These are phyloP conservation scores for Sebastes minor DNA, from an alignment of 2,797 vertebrate genomes.

Conservation along the genomic window DNA sequence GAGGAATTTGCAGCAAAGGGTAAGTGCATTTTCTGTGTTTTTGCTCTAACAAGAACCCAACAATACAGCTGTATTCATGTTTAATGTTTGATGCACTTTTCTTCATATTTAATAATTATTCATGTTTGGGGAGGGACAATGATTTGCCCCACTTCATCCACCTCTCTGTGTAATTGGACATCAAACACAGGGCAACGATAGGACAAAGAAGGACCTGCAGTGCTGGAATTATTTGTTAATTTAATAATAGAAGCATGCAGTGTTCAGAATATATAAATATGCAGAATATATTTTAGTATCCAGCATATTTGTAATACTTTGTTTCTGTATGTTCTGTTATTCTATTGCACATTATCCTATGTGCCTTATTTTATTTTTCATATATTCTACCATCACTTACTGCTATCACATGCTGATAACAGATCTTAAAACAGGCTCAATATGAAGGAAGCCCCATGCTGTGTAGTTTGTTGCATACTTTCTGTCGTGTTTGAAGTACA, in stretches of 20 bases:
- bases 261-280: not conserved
- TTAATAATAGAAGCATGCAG: too few species aligned
- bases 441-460: not conserved
- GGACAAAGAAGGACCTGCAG: too few species aligned
- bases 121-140: not conserved
- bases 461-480: not conserved
- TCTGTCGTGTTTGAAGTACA: not conserved
- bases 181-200: not conserved
- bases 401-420: not conserved
- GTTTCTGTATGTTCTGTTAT: not conserved
- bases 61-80: not conserved
- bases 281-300: not conserved
- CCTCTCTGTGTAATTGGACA: not conserved
- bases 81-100: not conserved
- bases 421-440: not conserved
- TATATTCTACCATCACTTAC: not conserved
- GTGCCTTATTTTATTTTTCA: not conserved
- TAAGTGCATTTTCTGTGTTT: slow-evolving; percentile 45
- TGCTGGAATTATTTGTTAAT: not conserved
- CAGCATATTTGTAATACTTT: not conserved
- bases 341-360: not conserved
- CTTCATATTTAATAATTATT: not conserved
- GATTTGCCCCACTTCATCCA: not conserved
- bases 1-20: slow-evolving; percentile 82
- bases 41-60: not conserved